Base-by-base conservation (phyloP, 2,888 invertebrate genomes). In the Rosalia funebris region DNA sequence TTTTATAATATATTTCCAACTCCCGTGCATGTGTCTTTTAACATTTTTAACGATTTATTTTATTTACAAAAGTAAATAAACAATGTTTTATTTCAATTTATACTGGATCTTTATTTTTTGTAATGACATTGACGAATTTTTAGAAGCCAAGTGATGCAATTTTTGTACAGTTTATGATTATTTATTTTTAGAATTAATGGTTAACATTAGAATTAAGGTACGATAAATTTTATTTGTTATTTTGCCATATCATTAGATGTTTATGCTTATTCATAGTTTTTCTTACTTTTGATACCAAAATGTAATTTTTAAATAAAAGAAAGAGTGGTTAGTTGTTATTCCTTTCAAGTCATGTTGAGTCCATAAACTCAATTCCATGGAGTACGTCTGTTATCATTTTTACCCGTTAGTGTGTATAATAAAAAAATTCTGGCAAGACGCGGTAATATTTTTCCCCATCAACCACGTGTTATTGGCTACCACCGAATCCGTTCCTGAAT, bases 161-260 rank as follows among this genome's bases (percentile, higher is more conserved):
- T 44, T 44, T 55, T 57, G 62, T 62, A 62, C 62, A 62, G 62
- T 53, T 53, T 57, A 48, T 60, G 36, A 57, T 62, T 62, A 50
- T 50, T 50, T 50, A 50, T 50, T 50, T 17, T 31, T 50, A 39
- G n/a, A 7, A 11, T 39, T 62, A 62, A 47, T 62, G 14, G 45
- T 47, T 57, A 61, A 57, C 19, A 9, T 36, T 54, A 45, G 42
- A n/a, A 7, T 50, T 54, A 57, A 62, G 48, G 62, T 57, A 47
- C 36, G 9, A 44, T 54, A 57, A 39, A 50, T 50, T 39, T 31
- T 50, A 50, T 25, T 50, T 50, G 50, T 50, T 48, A 48, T 37
- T 25, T 48, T 50, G 50, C 39, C 39, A 39, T 20, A 14, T 10
- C 15, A 20, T 36, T 39, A 25, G 36, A 48, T 20, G 16, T 44